Conservation (phyloP, 2,888 invertebrate genomes). For the Napeogenes inachia region DNA sequence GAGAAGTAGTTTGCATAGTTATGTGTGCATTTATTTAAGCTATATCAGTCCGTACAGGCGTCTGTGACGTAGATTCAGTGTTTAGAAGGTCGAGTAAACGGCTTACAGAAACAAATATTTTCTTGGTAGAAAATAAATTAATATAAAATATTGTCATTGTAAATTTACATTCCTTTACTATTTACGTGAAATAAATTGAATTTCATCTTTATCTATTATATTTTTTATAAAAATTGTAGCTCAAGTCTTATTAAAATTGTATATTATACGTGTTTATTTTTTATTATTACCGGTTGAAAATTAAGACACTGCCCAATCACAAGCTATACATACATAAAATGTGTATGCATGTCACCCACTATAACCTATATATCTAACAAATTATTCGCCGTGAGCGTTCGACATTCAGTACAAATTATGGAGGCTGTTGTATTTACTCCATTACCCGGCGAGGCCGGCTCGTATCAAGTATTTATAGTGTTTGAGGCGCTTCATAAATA, state of each 20-base stretch:
- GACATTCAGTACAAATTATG: slow-evolving; percentile 51
- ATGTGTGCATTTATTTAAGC: slow-evolving; percentile 70
- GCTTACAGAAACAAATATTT: slow-evolving; percentile 29
- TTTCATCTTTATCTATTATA: background rate
- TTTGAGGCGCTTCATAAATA: slow-evolving; percentile 78
- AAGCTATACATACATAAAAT: no score
- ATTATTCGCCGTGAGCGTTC: slow-evolving; percentile 31
- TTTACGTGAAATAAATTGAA: no score
- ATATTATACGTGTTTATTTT: no score
- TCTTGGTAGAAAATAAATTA: background rate
- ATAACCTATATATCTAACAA: background rate
- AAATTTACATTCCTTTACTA: no score
- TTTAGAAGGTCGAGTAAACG: slow-evolving; percentile 47
- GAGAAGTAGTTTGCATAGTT: slow-evolving; percentile 70
- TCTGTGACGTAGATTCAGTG: slow-evolving; percentile 38
- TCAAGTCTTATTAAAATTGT: no score
- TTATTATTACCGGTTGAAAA: no score
- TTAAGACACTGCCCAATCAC: no score
- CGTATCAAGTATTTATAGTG: slow-evolving; percentile 78
- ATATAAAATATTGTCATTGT: no score
- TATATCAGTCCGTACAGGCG: slow-evolving; percentile 57
- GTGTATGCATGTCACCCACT: background rate
- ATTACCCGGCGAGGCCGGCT: slow-evolving; percentile 66
- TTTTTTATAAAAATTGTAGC: background rate
- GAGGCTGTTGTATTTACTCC: slow-evolving; percentile 71